Percentiles rank a stretch among this genome's conserved stretches.
phyloP scores from a whole-genome alignment of 2,113 vertebrate species.

The Sturnus vulgaris region DNA sequence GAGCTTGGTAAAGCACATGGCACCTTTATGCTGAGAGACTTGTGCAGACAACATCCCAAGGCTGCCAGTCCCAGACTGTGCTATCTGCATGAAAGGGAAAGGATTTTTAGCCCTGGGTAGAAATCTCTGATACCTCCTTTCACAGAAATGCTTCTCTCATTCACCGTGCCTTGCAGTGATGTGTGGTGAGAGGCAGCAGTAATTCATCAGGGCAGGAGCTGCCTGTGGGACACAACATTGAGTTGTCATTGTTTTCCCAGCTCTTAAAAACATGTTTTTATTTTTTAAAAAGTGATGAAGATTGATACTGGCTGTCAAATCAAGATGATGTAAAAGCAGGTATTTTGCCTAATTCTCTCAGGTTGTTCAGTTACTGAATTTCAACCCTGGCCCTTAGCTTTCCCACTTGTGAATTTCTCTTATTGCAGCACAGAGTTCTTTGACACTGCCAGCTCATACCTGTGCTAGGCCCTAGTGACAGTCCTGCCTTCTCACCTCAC shows the following conservation, averaged over 20 bases:
- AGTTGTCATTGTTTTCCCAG: not conserved
- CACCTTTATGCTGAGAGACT: not conserved
- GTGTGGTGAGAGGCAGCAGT: not conserved
- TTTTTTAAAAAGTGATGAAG: not conserved
- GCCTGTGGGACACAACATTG: not conserved
- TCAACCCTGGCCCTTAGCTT: not conserved
- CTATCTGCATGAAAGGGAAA: not conserved
- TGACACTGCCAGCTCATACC: rapidly evolving
- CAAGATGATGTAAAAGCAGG: not conserved
- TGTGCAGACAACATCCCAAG: not conserved
- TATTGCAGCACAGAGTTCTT: not conserved
- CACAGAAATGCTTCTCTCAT: not conserved
- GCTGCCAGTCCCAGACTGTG: not conserved
- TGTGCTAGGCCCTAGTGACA: not conserved
- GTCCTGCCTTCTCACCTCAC: rapidly evolving
- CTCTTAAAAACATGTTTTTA: not conserved
- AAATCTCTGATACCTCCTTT: not conserved
- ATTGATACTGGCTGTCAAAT: not conserved
- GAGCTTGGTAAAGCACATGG: rapidly evolving
- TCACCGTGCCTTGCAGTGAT: not conserved
- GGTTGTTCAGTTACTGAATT: not conserved
- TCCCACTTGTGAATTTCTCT: not conserved
- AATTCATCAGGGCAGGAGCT: not conserved
- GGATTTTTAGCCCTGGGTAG: not conserved
- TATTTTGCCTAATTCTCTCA: not conserved